A percentile compares a stretch with the other conserved stretches of the same genome.
Conservation (phyloP, 1,140 invertebrate species). For the Plectus sambesii region DNA sequence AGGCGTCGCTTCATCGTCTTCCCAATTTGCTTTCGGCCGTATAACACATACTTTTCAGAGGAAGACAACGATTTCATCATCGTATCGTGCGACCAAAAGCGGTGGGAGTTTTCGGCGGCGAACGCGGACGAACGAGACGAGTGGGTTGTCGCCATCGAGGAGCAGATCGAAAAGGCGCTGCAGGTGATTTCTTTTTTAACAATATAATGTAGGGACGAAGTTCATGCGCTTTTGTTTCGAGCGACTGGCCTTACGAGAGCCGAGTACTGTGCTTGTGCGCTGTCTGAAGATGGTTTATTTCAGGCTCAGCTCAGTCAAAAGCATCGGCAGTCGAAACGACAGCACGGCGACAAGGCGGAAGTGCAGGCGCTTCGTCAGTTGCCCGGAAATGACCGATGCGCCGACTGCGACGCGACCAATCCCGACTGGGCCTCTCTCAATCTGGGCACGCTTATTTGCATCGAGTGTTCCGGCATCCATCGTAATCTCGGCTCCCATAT, state of each 20-base stretch:
- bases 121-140: conserved; percentile 63
- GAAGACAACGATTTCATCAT: conserved; percentile 90
- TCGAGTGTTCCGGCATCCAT: conserved; percentile 95
- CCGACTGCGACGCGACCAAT: conserved; percentile 84
- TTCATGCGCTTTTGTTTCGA: neutral
- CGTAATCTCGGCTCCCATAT: conserved; percentile 92
- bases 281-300: conserved; percentile 19
- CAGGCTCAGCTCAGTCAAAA: conserved; percentile 31
- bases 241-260: conserved; percentile 6
- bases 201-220: no score
- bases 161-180: conserved; percentile 72
- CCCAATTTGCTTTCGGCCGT: no score
- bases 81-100: conserved; percentile 85
- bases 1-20: no score
- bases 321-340: conserved; percentile 52
- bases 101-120: conserved; percentile 90
- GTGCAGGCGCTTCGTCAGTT: conserved; percentile 49
- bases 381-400: conserved; percentile 76
- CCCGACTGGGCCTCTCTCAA: conserved; percentile 97
- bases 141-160: conserved; percentile 90
- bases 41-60: conserved; percentile 27
- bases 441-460: conserved; percentile 86
- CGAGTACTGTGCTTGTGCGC: neutral
- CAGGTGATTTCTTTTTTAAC: conserved; percentile 63
- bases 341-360: conserved; percentile 56